These are phyloP conservation scores for Chionis minor DNA, from an alignment of 2,113 vertebrate genomes.

Conservation along the genomic window DNA sequence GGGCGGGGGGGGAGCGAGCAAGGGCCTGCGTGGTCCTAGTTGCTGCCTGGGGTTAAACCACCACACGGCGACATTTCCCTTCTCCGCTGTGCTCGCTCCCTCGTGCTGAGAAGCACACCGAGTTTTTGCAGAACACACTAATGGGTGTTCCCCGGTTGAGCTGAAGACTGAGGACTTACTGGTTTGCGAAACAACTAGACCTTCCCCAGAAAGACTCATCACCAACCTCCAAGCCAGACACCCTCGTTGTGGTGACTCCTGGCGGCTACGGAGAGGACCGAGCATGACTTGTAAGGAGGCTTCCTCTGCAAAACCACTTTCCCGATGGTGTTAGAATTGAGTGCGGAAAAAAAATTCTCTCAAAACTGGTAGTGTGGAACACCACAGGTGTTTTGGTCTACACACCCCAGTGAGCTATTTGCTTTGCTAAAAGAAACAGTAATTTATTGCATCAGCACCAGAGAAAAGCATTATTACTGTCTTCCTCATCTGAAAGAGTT, in stretches of 20 bases:
- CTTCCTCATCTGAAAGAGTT: not conserved
- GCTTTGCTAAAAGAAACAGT: constrained; percentile 10
- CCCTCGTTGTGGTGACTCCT: not conserved
- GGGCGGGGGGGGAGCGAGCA: not conserved
- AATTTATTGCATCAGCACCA: not conserved
- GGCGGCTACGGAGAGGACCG: accelerated
- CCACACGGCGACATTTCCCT: not conserved
- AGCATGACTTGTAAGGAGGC: not conserved
- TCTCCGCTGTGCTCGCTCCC: not conserved
- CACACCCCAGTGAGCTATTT: not conserved
- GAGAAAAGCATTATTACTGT: not conserved
- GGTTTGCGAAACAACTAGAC: not conserved
- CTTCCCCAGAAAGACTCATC: not conserved
- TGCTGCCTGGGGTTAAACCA: not conserved
- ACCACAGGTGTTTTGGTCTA: not conserved
- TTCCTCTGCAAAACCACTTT: not conserved
- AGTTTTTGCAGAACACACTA: not conserved
- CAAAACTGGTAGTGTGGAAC: not conserved
- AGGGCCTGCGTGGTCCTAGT: not conserved
- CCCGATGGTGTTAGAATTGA: not conserved
- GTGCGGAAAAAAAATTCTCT: not conserved
- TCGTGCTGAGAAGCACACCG: not conserved
- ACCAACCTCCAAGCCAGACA: not conserved
- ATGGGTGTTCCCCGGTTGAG: not conserved
- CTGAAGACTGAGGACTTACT: not conserved